These are phyloP conservation scores for Alfaro cultratus DNA, from an alignment of 2,797 vertebrate genomes.

Conservation along the genomic window DNA sequence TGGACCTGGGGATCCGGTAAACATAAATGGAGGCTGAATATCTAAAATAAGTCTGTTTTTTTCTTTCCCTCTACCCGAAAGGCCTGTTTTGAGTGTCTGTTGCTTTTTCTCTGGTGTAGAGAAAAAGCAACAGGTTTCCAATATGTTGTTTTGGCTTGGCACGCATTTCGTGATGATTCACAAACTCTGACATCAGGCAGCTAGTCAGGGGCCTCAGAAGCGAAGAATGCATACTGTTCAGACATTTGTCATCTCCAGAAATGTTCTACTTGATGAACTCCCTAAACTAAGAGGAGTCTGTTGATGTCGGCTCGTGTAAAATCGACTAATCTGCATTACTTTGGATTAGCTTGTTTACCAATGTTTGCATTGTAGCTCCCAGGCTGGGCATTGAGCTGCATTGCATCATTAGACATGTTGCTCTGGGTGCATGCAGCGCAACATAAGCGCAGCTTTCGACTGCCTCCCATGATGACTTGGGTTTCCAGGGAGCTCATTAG, in stretches of 20 bases:
- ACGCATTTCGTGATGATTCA: constrained; percentile 43
- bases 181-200: constrained; percentile 51
- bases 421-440: constrained; percentile 31
- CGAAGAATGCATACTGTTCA: constrained; percentile 55
- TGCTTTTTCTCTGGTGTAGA: too few species aligned
- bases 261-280: constrained; percentile 18
- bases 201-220: constrained; percentile 58
- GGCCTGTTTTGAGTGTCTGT: constrained; percentile 7
- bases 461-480: constrained; percentile 54
- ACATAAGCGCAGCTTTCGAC: constrained; percentile 38
- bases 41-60: not conserved
- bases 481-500: constrained; percentile 81
- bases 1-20: constrained; percentile 86
- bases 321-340: constrained; percentile 16
- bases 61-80: not conserved
- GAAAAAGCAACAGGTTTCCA: constrained; percentile 48
- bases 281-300: constrained; percentile 1
- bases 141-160: constrained; percentile 50
- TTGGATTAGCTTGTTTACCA: constrained; percentile 2
- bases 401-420: constrained; percentile 62
- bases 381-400: constrained; percentile 33
- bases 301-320: constrained; percentile 5
- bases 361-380: constrained; percentile 12
- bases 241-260: constrained; percentile 54
- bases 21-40: constrained; percentile 10